phyloP scores from a whole-genome alignment of 2,113 vertebrate genomes.

The Ameiurus melas region DNA sequence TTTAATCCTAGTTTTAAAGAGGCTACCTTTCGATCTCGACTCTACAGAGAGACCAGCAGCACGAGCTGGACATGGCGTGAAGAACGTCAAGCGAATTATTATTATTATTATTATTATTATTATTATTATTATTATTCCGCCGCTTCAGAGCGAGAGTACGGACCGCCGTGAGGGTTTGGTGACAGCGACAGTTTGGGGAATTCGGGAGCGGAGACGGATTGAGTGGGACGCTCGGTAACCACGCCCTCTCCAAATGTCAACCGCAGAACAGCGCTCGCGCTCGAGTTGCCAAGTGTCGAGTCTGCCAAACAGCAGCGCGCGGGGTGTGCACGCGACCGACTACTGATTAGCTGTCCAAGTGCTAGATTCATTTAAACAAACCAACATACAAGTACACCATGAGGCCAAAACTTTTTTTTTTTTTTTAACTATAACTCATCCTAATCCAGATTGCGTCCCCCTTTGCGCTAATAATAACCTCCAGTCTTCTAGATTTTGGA shows the following conservation, averaged over 20 bases:
- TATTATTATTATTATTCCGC: too few relatives aligned
- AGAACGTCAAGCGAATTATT: not conserved
- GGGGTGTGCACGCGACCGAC: not conserved
- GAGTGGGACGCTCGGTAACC: not conserved
- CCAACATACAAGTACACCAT: not conserved
- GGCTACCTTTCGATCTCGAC: not conserved
- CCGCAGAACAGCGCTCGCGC: not conserved
- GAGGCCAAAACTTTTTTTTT: not conserved
- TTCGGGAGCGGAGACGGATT: not conserved
- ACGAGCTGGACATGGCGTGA: not conserved
- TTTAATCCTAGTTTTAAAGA: not conserved
- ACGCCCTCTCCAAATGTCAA: slow-evolving; percentile 11
- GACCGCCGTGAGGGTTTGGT: not conserved
- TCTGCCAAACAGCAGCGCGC: not conserved
- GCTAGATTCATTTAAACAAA: not conserved
- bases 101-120: too few relatives aligned
- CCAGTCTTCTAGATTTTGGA: not conserved
- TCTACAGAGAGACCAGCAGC: not conserved
- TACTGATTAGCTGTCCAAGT: not conserved
- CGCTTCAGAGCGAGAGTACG: not conserved
- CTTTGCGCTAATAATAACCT: not conserved
- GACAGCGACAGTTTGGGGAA: slow-evolving; percentile 1
- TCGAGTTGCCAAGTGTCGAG: not conserved
- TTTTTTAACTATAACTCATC: not conserved
- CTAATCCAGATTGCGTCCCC: too few relatives aligned